These are phyloP conservation scores for Oryzias curvinotus DNA, from an alignment of 2,113 vertebrate species.

Conservation along the genomic window DNA sequence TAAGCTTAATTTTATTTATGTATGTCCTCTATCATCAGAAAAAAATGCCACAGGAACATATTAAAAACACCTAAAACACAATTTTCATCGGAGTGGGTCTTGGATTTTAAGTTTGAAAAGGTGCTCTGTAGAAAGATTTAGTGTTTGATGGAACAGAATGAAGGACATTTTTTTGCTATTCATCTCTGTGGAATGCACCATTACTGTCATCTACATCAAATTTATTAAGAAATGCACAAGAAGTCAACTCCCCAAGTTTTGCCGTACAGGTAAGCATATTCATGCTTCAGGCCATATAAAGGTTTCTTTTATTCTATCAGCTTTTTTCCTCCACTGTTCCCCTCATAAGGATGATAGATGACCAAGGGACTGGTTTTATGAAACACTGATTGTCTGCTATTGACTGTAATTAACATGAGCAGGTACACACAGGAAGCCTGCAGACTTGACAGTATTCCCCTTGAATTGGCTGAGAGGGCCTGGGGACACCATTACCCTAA, in stretches of 20 bases:
- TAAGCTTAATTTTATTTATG: too few species aligned
- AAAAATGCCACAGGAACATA: too few species aligned
- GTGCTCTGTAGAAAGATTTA: constrained; percentile 2
- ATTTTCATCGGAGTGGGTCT: background rate
- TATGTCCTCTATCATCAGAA: too few species aligned
- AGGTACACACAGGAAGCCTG: constrained; percentile 61
- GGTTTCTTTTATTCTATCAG: constrained; percentile 51
- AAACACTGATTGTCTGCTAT: constrained; percentile 62
- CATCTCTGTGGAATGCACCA: constrained; percentile 8
- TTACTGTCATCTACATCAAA: constrained; percentile 2
- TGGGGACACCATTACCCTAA: constrained; percentile 79
- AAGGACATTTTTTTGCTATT: constrained; percentile 8
- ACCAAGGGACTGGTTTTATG: constrained; percentile 42
- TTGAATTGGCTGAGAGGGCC: constrained; percentile 71
- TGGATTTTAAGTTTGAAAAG: constrained; percentile 6
- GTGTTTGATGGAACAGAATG: constrained; percentile 8
- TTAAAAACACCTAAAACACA: too few species aligned
- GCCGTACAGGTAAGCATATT: constrained; percentile 20
- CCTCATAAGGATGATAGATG: constrained; percentile 65
- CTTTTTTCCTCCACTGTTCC: constrained; percentile 27
- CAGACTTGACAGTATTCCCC: constrained; percentile 68
- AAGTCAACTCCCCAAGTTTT: constrained; percentile 25
- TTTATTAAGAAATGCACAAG: constrained; percentile 18
- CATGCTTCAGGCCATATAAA: constrained; percentile 22
- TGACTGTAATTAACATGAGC: constrained; percentile 72